Percentiles rank a stretch among this genome's conserved stretches.
phyloP scores from a whole-genome alignment of 2,113 vertebrate genomes.

The Microtus pennsylvanicus region DNA sequence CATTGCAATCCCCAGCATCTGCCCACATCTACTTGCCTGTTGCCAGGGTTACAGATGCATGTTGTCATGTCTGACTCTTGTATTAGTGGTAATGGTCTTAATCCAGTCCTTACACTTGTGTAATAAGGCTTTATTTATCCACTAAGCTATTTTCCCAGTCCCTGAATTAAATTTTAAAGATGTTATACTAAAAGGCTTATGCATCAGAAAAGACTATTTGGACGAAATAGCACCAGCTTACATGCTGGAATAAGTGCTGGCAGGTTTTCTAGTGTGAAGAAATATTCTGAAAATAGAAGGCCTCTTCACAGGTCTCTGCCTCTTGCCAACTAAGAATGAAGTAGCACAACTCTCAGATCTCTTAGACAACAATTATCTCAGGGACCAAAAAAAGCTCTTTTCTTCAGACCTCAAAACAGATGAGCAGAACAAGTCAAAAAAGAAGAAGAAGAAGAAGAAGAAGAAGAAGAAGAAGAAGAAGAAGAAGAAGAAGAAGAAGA shows the following conservation, averaged over 20 bases:
- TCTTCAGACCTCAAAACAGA: conserved; percentile 25
- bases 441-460: too few species aligned
- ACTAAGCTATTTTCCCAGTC: not conserved
- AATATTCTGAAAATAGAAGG: conserved; percentile 34
- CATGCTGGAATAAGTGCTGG: not conserved
- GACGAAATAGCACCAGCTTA: not conserved
- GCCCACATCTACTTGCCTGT: not conserved
- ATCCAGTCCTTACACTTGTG: not conserved
- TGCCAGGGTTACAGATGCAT: not conserved
- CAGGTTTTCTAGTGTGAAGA: conserved; percentile 39
- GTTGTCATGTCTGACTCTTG: not conserved
- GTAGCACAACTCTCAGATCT: not conserved
- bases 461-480: too few species aligned
- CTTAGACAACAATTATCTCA: not conserved
- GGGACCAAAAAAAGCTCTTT: not conserved
- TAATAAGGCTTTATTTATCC: not conserved
- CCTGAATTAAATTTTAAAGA: conserved; percentile 38
- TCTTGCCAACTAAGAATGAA: conserved; percentile 23
- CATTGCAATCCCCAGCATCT: not conserved
- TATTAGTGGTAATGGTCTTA: too few species aligned
- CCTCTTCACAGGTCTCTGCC: not conserved
- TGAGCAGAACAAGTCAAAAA: not conserved
- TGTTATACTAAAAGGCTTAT: not conserved
- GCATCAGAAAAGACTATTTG: not conserved
- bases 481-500: too few species aligned